Percentiles rank a stretch among this genome's conserved stretches.
Conservation (phyloP, 1,140 invertebrate genomes). For the Oncopeltus fasciatus region DNA sequence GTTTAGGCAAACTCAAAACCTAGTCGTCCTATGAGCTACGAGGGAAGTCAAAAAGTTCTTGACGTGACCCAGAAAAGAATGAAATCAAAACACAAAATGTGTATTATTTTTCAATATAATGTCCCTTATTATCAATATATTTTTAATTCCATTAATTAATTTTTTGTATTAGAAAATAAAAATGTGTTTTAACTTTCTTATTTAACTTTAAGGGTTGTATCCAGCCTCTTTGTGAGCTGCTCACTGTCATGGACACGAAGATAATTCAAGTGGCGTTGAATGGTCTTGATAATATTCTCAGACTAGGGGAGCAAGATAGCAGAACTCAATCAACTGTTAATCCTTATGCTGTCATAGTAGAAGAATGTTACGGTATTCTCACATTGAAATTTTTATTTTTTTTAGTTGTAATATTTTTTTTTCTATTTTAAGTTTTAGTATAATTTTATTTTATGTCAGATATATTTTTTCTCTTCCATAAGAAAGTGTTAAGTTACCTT, state of each 20-base stretch:
- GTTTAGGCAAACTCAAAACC: too few species aligned
- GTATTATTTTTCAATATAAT: too few species aligned
- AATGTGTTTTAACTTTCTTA: too few species aligned
- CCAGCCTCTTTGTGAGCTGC: conserved; percentile 82
- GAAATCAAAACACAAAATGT: too few species aligned
- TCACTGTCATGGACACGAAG: conserved; percentile 87
- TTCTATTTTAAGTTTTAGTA: too few species aligned
- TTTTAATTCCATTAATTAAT: too few species aligned
- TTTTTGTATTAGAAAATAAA: too few species aligned
- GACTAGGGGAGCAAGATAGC: conserved; percentile 74
- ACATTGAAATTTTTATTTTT: not conserved
- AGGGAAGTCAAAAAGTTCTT: too few species aligned
- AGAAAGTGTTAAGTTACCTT: not conserved
- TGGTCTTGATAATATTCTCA: conserved; percentile 89
- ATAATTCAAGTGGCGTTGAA: conserved; percentile 96
- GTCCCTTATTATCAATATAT: too few species aligned
- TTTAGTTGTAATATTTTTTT: not conserved
- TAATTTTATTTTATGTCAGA: not conserved
- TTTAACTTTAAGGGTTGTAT: conserved; percentile 62
- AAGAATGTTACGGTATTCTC: conserved; percentile 82
- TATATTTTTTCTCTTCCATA: not conserved
- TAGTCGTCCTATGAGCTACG: too few species aligned
- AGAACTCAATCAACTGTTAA: conserved; percentile 56
- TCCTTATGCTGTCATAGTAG: conserved; percentile 79
- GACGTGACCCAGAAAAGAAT: too few species aligned